Evolutionary conservation across 2,888 invertebrate genomes (phyloP).

Genomic region (Prionchulus punctatus): DNA sequence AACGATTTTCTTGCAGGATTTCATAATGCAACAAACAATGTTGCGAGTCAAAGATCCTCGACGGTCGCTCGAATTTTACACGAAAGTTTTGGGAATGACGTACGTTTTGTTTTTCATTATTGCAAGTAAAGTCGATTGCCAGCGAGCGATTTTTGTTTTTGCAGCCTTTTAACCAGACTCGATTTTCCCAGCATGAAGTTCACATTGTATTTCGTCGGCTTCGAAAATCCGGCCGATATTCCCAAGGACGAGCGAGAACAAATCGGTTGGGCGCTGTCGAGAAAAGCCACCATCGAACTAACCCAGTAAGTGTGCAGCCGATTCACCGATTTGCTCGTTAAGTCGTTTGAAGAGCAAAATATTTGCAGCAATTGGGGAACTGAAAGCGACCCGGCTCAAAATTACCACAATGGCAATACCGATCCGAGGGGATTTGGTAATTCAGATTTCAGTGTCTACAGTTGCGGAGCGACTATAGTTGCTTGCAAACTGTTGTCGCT

Average conservation of each 20-base stretch:
- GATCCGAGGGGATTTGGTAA: slow-evolving; percentile 71
- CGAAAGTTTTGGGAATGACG: slow-evolving; percentile 74
- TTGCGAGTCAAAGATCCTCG: slow-evolving; percentile 80
- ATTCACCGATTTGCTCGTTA: slow-evolving; percentile 1
- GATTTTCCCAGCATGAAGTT: slow-evolving; percentile 53
- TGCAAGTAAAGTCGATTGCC: neutral
- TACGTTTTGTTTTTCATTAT: slow-evolving; percentile 16
- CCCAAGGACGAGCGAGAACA: slow-evolving; percentile 54
- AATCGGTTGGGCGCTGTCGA: slow-evolving; percentile 57
- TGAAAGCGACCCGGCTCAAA: slow-evolving; percentile 57
- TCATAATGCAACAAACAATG: slow-evolving; percentile 91
- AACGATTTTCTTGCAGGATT: slow-evolving; percentile 50
- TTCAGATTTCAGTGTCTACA: slow-evolving; percentile 14
- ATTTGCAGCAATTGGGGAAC: slow-evolving; percentile 81
- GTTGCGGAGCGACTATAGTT: no score
- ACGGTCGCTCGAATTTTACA: slow-evolving; percentile 71
- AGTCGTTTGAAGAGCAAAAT: slow-evolving; percentile 1
- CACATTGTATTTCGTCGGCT: slow-evolving; percentile 76
- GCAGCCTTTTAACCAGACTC: neutral
- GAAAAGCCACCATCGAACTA: slow-evolving; percentile 70
- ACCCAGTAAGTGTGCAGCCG: slow-evolving; percentile 55
- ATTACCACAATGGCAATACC: slow-evolving; percentile 73
- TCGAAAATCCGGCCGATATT: slow-evolving; percentile 55
- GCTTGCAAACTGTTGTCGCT: no score
- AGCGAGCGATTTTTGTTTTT: slow-evolving; percentile 6